Conservation (phyloP, 2,113 vertebrate species). For the Stercorarius parasiticus region DNA sequence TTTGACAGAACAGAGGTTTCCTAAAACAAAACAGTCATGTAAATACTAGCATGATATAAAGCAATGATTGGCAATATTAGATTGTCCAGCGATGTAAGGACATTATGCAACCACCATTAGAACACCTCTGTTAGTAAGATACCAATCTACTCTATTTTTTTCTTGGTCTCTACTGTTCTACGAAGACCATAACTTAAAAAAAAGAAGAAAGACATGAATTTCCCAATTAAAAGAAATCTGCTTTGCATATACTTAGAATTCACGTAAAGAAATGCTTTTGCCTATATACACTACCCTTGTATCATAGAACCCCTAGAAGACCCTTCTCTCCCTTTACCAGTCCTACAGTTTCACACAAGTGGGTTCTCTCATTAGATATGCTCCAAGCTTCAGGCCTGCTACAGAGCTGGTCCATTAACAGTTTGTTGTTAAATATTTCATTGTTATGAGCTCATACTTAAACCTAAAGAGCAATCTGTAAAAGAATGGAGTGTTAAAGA, state of each 20-base stretch:
- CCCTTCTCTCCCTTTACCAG: not conserved
- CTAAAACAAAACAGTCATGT: not conserved
- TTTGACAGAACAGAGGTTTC: not conserved
- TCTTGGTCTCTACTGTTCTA: not conserved
- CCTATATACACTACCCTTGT: not conserved
- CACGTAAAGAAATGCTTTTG: not conserved
- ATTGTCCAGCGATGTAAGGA: not conserved
- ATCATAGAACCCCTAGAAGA: not conserved
- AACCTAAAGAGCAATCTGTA: slow-evolving; percentile 49
- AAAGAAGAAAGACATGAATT: not conserved
- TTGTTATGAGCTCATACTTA: slow-evolving; percentile 43
- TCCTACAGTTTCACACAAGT: not conserved
- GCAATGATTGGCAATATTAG: not conserved
- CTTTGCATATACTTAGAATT: not conserved
- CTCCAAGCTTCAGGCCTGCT: slow-evolving; percentile 1
- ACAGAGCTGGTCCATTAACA: slow-evolving; percentile 55
- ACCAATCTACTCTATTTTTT: not conserved
- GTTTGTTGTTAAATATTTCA: slow-evolving; percentile 69
- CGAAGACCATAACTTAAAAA: not conserved
- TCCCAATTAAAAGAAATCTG: not conserved
- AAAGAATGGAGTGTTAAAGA: slow-evolving; percentile 41
- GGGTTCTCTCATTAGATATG: slow-evolving; percentile 13
- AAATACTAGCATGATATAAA: not conserved
- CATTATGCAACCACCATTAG: not conserved
- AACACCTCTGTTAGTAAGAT: not conserved